Evolutionary conservation across 2,113 vertebrate genomes (phyloP).

Genomic region (Shinisaurus crocodilurus): DNA sequence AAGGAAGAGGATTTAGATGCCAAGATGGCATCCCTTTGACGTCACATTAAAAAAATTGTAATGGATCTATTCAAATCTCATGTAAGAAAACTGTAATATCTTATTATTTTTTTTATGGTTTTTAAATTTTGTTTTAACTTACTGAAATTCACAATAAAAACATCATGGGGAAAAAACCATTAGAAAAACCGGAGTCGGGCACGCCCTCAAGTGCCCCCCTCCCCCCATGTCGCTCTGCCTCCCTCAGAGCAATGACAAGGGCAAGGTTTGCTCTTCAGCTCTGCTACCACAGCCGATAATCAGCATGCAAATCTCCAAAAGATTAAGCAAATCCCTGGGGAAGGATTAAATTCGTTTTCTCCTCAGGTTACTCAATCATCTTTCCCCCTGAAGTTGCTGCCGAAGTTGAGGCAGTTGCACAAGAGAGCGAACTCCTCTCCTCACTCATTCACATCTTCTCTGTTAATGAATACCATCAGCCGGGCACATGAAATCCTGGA

Average conservation of each 20-base stretch:
- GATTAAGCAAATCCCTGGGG: slow-evolving; percentile 36
- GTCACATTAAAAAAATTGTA: no score
- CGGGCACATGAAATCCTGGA: neutral
- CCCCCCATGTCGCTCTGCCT: neutral
- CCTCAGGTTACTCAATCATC: slow-evolving; percentile 21
- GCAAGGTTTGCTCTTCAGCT: neutral
- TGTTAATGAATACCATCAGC: neutral
- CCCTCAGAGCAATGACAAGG: neutral
- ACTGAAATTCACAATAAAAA: no score
- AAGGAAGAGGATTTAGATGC: neutral
- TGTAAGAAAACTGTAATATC: no score
- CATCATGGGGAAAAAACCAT: no score
- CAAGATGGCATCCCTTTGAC: neutral
- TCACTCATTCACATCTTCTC: neutral
- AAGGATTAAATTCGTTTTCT: slow-evolving; percentile 39
- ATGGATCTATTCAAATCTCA: no score
- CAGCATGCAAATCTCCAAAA: neutral
- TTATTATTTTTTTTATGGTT: no score
- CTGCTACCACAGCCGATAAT: neutral
- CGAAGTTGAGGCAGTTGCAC: neutral
- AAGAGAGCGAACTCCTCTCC: neutral
- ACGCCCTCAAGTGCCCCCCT: neutral
- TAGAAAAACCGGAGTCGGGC: no score
- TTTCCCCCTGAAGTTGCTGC: neutral
- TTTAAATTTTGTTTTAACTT: no score